phyloP scores from a whole-genome alignment of 2,113 vertebrate species.

The Scophthalmus maximus region DNA sequence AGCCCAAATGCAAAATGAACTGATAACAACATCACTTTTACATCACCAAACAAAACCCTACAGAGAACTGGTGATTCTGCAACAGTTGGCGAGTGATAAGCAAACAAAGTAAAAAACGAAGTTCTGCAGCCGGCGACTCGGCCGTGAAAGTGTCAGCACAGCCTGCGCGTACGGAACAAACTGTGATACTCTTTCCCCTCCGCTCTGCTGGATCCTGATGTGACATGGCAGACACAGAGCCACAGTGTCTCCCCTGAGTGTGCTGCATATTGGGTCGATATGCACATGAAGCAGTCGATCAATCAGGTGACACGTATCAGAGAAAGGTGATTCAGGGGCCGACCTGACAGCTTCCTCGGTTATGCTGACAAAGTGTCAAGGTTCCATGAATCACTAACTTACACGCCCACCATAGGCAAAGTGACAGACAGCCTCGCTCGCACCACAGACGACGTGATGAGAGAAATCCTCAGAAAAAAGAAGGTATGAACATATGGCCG shows the following conservation, averaged over 20 bases:
- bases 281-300: constrained; percentile 28
- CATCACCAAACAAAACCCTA: no score
- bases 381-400: constrained; percentile 15
- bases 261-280: constrained; percentile 23
- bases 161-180: constrained; percentile 16
- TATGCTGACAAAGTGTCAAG: constrained; percentile 54
- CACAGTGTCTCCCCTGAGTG: constrained; percentile 47
- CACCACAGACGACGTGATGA: constrained; percentile 3
- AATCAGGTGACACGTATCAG: constrained; percentile 48
- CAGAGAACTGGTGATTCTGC: no score
- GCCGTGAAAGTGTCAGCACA: constrained; percentile 12
- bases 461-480: neutral
- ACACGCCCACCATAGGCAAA: constrained; percentile 1
- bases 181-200: constrained; percentile 16
- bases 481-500: constrained; percentile 48
- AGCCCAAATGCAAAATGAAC: neutral
- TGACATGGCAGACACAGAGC: constrained; percentile 35
- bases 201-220: constrained; percentile 36
- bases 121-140: neutral
- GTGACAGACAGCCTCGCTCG: constrained; percentile 35
- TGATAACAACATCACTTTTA: no score
- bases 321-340: constrained; percentile 55
- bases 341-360: constrained; percentile 40
- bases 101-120: no score
- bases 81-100: no score